Evolutionary conservation across 1,140 invertebrate species (phyloP).

Genomic region (Psilanteris sp.): DNA sequence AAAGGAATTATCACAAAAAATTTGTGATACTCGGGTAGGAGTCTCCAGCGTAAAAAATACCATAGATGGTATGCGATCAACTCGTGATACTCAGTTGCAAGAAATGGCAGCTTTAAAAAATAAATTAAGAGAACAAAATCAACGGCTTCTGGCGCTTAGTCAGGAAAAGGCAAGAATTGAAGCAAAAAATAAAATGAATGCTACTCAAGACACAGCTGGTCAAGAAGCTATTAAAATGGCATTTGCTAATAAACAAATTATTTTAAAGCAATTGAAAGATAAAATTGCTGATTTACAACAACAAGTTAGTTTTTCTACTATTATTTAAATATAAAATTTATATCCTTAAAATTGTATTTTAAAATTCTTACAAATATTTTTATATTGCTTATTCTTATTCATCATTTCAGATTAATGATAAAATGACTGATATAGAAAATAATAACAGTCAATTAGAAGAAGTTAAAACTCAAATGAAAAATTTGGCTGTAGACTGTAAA

Average conservation of each 20-base stretch:
- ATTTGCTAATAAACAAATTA: constrained; percentile 90
- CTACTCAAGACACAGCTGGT: constrained; percentile 77
- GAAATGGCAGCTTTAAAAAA: constrained; percentile 94
- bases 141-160: constrained; percentile 87
- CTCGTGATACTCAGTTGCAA: constrained; percentile 92
- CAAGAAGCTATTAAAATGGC: constrained; percentile 84
- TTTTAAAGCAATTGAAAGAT: constrained; percentile 91
- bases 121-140: constrained; percentile 91
- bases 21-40: constrained; percentile 91
- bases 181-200: constrained; percentile 85
- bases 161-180: constrained; percentile 92
- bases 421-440: constrained; percentile 90
- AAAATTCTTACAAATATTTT: not conserved
- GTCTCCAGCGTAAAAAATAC: constrained; percentile 96
- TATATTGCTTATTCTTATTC: no score
- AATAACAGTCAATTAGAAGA: constrained; percentile 89
- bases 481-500: constrained; percentile 82
- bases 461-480: constrained; percentile 83
- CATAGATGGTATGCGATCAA: constrained; percentile 97
- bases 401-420: constrained; percentile 83
- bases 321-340: no score
- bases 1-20: constrained; percentile 91
- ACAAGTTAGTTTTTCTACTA: constrained; percentile 78
- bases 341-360: constrained; percentile 1
- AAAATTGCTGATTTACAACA: constrained; percentile 84